Conservation (phyloP, 2,113 vertebrate species). For the Chinchilla lanigera region DNA sequence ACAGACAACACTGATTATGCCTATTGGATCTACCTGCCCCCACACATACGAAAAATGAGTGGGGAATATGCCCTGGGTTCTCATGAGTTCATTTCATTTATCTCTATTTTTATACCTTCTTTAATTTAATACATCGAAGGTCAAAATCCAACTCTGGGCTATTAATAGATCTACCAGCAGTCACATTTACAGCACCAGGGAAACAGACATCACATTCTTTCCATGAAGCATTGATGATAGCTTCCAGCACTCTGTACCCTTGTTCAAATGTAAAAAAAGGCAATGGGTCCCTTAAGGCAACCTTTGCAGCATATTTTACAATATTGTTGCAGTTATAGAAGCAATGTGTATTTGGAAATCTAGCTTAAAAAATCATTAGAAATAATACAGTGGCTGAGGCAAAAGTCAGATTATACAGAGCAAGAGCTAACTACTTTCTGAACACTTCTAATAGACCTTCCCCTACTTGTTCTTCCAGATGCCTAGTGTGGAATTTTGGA, state of each 20-base stretch:
- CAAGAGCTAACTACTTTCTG: not conserved
- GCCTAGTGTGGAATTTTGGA: not conserved
- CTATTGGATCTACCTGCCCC: not conserved
- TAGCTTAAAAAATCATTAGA: conserved; percentile 63
- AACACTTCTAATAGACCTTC: not conserved
- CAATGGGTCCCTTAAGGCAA: conserved; percentile 63
- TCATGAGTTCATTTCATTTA: conserved; percentile 51
- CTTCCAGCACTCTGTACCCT: conserved; percentile 72
- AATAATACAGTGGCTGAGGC: not conserved
- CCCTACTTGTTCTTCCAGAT: not conserved
- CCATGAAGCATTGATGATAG: conserved; percentile 74
- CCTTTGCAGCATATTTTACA: conserved; percentile 59
- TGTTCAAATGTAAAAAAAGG: conserved; percentile 48
- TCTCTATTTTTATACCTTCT: conserved; percentile 58
- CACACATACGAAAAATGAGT: not conserved
- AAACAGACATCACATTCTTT: conserved; percentile 66
- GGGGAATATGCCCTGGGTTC: conserved; percentile 36
- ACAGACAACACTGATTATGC: conserved; percentile 4
- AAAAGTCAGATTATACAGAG: conserved; percentile 31
- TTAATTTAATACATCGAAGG: conserved; percentile 76
- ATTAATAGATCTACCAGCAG: conserved; percentile 70
- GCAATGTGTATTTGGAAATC: conserved; percentile 53
- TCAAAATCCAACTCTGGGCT: conserved; percentile 74
- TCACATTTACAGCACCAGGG: conserved; percentile 73
- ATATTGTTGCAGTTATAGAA: not conserved